Base-by-base conservation (phyloP, 1,140 invertebrate genomes). In the Pseudomyrmex flavicornis region DNA sequence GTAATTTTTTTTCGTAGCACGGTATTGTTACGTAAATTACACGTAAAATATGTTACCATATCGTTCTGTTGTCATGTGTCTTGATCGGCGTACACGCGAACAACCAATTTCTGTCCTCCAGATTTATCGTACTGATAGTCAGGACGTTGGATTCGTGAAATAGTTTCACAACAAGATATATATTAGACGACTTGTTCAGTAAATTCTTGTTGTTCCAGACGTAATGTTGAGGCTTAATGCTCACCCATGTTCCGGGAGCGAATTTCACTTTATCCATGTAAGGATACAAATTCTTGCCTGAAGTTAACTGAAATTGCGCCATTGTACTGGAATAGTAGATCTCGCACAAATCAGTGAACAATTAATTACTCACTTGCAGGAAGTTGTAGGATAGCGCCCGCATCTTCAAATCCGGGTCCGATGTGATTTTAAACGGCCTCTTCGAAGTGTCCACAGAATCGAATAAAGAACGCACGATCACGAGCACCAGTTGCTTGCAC, bases 401-500 rank as follows among this genome's bases (percentile, higher is more conserved):
- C 17, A 93, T 84, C 86, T 89, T 93, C 7, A 85, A 72, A 2
- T 85, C 61, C 65, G 86, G 50, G 59, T 93, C 89, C 0, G 89
- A 72, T 12, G 82, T 86, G 65, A 95, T 93, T 90, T 76, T 76
- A 59, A 92, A 65, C 83, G 93, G 84, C 68, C 68, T 82, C 79
- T 90, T 85, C 2, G 82, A 75, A 46, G 72, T 77, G 90, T 98
- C 96, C 1, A 98, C 95, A 59, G 96, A 96, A 91, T 98, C 97
- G 94, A 98, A 99, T 2, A 99, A 93, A 65, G 97, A 96, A 90
- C 97, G 95, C 44, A 97, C 96, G 59, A 98, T 95, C 0, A 96
- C 95, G 89, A 98, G 91, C 10, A 99, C 96, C 26, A 98, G 94
- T 93, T 99, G 97, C 90, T 98, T 98, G 92, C 98, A 99, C 98